Evolutionary conservation across 1,140 invertebrate genomes (phyloP).

Genomic region (Lamellibrachia luymesi): DNA sequence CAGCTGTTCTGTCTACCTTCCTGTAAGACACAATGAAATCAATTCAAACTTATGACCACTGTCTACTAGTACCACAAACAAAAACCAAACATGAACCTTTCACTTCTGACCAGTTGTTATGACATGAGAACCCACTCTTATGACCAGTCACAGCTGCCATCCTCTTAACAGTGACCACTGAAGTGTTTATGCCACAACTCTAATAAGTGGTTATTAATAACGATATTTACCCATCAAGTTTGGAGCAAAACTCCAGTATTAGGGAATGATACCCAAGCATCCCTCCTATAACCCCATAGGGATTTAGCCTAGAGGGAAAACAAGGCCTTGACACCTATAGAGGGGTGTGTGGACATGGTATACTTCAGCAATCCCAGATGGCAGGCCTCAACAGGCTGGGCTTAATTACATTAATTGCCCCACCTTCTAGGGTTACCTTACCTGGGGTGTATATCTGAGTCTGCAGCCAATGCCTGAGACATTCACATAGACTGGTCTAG

Average conservation of each 20-base stretch:
- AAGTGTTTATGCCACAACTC: not conserved
- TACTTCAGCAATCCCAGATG: not conserved
- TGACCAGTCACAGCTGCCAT: not conserved
- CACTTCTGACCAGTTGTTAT: not conserved
- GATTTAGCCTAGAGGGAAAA: not conserved
- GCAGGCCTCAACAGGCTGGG: not conserved
- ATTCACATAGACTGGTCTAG: not conserved
- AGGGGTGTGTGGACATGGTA: not conserved
- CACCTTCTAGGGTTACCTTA: not conserved
- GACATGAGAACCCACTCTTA: too few relatives aligned
- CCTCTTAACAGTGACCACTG: not conserved
- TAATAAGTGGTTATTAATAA: not conserved
- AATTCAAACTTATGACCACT: too few relatives aligned
- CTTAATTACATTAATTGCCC: conserved; percentile 1
- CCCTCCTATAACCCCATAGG: too few relatives aligned
- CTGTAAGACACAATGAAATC: too few relatives aligned
- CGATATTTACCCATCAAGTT: too few relatives aligned
- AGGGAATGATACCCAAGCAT: not conserved
- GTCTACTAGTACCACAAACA: too few relatives aligned
- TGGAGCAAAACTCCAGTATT: not conserved
- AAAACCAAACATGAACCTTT: not conserved
- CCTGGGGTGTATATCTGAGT: not conserved
- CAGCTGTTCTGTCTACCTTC: too few relatives aligned
- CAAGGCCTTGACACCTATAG: not conserved
- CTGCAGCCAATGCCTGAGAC: not conserved